Evolutionary conservation across 2,113 vertebrate genomes (phyloP).

Genomic region (Martes martes): DNA sequence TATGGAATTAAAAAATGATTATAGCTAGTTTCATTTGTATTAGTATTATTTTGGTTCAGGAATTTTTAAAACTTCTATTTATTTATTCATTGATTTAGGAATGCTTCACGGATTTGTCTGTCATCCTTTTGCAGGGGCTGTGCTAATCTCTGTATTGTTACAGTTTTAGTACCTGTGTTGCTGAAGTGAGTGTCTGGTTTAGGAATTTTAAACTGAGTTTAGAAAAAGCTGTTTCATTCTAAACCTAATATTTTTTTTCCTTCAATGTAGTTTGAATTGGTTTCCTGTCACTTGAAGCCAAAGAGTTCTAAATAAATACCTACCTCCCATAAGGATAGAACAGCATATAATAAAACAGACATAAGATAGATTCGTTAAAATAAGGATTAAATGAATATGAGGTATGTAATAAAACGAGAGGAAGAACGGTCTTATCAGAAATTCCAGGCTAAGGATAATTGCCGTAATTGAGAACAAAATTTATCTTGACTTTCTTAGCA

Average conservation of each 20-base stretch:
- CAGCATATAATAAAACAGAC: not conserved
- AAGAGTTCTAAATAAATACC: conserved; percentile 2
- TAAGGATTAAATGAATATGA: not conserved
- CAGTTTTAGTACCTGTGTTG: not conserved
- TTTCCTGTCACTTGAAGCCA: conserved; percentile 22
- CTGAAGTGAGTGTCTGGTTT: not conserved
- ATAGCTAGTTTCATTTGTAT: not conserved
- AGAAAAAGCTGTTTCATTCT: not conserved
- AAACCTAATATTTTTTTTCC: not conserved
- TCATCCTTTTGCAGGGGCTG: not conserved
- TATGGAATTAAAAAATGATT: not conserved
- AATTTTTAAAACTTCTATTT: not conserved
- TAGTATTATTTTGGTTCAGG: not conserved
- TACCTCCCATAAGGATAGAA: not conserved
- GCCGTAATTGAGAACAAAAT: not conserved
- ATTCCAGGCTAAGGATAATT: conserved; percentile 25
- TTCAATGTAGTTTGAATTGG: not conserved
- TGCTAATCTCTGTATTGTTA: not conserved
- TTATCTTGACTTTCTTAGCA: conserved; percentile 16
- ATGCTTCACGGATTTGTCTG: not conserved
- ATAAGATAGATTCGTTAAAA: not conserved
- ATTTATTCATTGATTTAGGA: not conserved
- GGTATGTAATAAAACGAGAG: not conserved
- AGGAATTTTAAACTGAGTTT: not conserved
- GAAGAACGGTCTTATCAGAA: not conserved